Evolutionary conservation across 2,888 invertebrate genomes (phyloP).

Genomic region (Drosophila putrida): DNA sequence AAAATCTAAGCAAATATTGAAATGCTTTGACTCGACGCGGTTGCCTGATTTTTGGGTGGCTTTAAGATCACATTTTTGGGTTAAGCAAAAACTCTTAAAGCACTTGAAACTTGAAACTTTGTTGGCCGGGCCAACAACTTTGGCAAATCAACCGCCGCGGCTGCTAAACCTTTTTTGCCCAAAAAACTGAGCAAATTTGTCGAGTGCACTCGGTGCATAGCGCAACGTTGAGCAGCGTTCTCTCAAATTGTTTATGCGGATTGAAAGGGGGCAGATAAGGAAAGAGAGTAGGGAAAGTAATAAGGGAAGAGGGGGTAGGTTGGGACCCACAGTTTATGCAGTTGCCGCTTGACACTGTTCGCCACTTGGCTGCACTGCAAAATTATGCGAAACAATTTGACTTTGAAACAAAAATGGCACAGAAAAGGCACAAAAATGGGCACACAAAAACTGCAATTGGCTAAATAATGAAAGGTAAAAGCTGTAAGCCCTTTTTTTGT

Average conservation of each 20-base stretch:
- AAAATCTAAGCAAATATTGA: slow-evolving; percentile 64
- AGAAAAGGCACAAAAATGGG: not conserved
- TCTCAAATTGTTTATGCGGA: slow-evolving; percentile 67
- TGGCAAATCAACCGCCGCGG: slow-evolving; percentile 55
- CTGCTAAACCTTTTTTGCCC: slow-evolving; percentile 26
- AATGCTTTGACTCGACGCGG: slow-evolving; percentile 9
- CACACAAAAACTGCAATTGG: slow-evolving; percentile 29
- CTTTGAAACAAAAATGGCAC: slow-evolving; percentile 62
- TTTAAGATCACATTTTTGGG: slow-evolving; percentile 23
- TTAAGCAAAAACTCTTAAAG: slow-evolving; percentile 20
- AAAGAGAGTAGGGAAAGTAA: not conserved
- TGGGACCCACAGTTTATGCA: slow-evolving; percentile 56
- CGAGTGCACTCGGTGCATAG: slow-evolving; percentile 62
- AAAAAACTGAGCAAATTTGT: slow-evolving; percentile 73
- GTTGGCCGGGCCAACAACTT: slow-evolving; percentile 44
- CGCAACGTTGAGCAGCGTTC: slow-evolving; percentile 50
- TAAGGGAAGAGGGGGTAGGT: not conserved
- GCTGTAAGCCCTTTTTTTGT: slow-evolving; percentile 18
- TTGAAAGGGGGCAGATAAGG: not conserved
- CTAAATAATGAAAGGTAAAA: slow-evolving; percentile 54
- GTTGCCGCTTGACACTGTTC: slow-evolving; percentile 70
- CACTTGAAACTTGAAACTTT: slow-evolving; percentile 60
- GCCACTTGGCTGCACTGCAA: slow-evolving; percentile 70
- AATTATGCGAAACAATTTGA: slow-evolving; percentile 77
- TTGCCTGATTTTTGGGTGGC: slow-evolving; percentile 6